These are phyloP conservation scores for Drosophila melanica DNA, from an alignment of 1,140 invertebrate species.

Conservation along the genomic window DNA sequence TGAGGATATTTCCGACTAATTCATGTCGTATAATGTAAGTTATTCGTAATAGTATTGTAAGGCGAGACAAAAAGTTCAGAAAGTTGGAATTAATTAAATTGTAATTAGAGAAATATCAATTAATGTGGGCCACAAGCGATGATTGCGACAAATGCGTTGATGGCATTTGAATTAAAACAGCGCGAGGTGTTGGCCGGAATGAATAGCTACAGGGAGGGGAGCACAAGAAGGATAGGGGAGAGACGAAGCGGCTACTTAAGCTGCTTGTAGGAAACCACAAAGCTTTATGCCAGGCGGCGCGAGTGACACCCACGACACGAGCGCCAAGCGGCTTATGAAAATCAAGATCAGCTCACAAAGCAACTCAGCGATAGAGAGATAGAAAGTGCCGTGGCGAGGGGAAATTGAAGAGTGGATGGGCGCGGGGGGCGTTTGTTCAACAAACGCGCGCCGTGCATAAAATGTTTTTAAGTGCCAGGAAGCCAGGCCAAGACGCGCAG, in stretches of 20 bases:
- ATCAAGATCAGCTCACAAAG: constrained; percentile 47
- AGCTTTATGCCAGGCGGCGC: constrained; percentile 30
- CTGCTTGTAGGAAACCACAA: constrained; percentile 45
- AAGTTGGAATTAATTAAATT: constrained; percentile 18
- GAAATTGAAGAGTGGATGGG: no score
- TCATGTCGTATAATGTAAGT: not conserved
- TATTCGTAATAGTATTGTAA: constrained; percentile 6
- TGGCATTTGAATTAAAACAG: constrained; percentile 25
- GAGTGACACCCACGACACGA: constrained; percentile 18
- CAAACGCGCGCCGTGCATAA: constrained; percentile 38
- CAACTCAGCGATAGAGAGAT: not conserved
- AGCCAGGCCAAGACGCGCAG: constrained; percentile 9
- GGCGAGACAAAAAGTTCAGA: not conserved
- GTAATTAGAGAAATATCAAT: constrained; percentile 24
- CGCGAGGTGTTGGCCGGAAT: not conserved
- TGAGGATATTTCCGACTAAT: not conserved
- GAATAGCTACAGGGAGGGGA: no score
- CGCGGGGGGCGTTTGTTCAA: not conserved
- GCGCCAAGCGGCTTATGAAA: constrained; percentile 46
- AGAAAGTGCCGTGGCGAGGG: no score
- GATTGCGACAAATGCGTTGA: constrained; percentile 4
- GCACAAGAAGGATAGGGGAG: not conserved
- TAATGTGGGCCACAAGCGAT: constrained; percentile 4
- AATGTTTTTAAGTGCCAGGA: constrained; percentile 47
- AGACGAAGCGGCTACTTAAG: constrained; percentile 36